phyloP scores from a whole-genome alignment of 2,113 vertebrate species.

The Lanius ludovicianus region DNA sequence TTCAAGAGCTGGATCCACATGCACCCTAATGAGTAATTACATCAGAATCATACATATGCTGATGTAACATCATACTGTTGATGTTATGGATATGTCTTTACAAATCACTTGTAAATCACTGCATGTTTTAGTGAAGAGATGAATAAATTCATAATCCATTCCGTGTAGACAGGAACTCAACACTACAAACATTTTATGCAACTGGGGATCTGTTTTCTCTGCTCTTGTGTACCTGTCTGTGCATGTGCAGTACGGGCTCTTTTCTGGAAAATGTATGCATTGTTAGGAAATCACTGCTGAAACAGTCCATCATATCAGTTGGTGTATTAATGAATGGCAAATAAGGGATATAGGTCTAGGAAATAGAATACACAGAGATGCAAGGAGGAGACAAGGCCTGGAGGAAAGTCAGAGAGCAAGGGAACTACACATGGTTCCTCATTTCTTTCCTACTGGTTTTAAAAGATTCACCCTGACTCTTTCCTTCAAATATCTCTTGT shows the following conservation, averaged over 20 bases:
- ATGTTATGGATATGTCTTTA: neutral
- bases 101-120: conserved; percentile 6
- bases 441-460: neutral
- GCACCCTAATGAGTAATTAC: neutral
- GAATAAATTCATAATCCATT: neutral
- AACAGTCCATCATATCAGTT: neutral
- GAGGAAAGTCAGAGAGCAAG: neutral
- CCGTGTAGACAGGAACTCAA: neutral
- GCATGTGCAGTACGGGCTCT: neutral
- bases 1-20: neutral
- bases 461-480: neutral
- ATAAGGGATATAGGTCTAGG: neutral
- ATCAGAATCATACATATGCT: neutral
- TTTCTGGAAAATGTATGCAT: neutral
- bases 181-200: neutral
- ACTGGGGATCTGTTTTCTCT: neutral
- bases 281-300: neutral
- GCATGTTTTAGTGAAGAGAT: neutral
- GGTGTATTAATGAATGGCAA: neutral
- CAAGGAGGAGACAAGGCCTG: accelerated
- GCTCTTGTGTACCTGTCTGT: neutral
- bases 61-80: neutral
- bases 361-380: neutral
- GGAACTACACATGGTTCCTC: neutral
- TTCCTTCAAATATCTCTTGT: neutral